phyloP scores from a whole-genome alignment of 2,888 invertebrate genomes.

The Bruchidius siliquastri region DNA sequence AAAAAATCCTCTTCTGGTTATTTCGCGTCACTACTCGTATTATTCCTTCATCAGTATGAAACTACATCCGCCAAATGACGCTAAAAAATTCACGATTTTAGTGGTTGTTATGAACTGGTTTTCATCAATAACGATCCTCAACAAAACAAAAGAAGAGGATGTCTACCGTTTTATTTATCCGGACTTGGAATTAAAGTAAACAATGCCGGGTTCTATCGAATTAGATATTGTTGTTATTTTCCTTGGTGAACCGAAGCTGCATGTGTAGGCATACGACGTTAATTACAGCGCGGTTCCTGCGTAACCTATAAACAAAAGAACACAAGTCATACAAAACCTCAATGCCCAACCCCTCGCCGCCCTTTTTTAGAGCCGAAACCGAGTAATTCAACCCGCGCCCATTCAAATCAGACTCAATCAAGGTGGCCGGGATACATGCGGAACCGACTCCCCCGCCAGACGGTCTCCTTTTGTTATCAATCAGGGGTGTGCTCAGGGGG shows the following conservation, averaged over 20 bases:
- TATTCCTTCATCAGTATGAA: no score
- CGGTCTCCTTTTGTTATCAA: conserved; percentile 15
- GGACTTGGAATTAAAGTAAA: no score
- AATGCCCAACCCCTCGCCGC: not conserved
- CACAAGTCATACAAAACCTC: not conserved
- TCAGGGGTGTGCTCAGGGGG: conserved; percentile 3
- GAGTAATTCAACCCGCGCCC: conserved; percentile 9
- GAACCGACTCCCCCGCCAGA: conserved; percentile 19
- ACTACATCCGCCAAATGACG: no score
- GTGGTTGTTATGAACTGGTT: no score
- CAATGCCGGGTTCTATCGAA: no score
- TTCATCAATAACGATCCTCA: no score
- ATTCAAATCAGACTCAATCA: conserved; percentile 10
- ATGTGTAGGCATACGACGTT: not conserved
- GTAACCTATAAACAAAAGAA: not conserved
- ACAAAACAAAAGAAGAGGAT: no score
- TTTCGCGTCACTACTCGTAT: no score
- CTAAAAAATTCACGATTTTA: no score
- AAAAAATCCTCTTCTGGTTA: no score
- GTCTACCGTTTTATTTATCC: no score
- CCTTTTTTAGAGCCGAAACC: not conserved
- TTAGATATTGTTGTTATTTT: no score
- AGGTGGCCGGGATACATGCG: conserved; percentile 7
- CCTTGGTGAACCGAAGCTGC: not conserved
- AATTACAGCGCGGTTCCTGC: not conserved